Percentiles rank a stretch among this genome's conserved stretches.
These are phyloP conservation scores for Spheniscus mendiculus DNA, from an alignment of 2,113 vertebrate genomes.

Conservation along the genomic window DNA sequence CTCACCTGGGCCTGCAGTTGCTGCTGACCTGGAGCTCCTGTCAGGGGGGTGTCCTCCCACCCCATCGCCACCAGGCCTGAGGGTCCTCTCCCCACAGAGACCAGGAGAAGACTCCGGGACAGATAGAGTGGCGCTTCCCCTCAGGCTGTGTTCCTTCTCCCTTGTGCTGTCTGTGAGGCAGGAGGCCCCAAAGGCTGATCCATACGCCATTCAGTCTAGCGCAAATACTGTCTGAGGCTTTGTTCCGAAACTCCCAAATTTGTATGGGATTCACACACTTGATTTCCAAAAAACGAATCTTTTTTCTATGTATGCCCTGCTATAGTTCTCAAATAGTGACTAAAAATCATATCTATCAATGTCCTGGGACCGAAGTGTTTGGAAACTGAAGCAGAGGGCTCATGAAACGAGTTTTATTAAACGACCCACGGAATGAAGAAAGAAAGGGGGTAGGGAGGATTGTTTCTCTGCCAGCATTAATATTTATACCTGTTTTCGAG, in stretches of 20 bases:
- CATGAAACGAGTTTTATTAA: neutral
- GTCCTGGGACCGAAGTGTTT: neutral
- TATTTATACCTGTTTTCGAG: neutral
- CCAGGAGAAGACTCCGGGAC: fast-evolving
- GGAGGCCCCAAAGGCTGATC: neutral
- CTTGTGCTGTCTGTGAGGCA: neutral
- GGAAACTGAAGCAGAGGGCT: neutral
- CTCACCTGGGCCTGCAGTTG: neutral
- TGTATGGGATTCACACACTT: neutral
- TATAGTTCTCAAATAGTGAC: neutral
- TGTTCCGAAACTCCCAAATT: neutral
- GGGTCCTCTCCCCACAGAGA: neutral
- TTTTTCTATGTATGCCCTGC: neutral
- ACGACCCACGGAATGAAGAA: neutral
- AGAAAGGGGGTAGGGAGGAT: neutral
- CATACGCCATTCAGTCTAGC: fast-evolving
- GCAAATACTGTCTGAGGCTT: neutral
- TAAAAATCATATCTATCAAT: neutral
- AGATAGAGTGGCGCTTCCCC: fast-evolving
- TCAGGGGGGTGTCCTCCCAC: too few relatives aligned
- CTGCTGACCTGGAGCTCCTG: neutral
- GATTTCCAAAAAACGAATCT: neutral
- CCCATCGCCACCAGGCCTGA: neutral
- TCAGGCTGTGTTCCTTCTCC: fast-evolving
- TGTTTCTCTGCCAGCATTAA: neutral